Evolutionary conservation across 2,113 vertebrate genomes (phyloP).

Genomic region (Chrysochloris asiatica): DNA sequence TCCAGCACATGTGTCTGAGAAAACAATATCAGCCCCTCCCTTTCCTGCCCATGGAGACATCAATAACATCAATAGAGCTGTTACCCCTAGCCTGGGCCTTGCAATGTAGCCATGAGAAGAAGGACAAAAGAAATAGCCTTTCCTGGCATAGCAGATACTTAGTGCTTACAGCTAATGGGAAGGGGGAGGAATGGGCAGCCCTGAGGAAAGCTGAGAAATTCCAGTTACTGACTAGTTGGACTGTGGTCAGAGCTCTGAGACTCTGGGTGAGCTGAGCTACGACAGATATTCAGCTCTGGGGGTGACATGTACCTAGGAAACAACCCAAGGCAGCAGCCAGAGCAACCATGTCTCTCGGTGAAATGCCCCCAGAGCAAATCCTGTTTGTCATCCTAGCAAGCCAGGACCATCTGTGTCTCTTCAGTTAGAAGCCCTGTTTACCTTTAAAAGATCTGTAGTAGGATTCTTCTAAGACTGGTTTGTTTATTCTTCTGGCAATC

Average conservation of each 20-base stretch:
- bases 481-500: background rate
- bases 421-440: background rate
- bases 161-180: background rate
- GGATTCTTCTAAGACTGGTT: background rate
- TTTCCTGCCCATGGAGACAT: conserved; percentile 63
- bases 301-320: rapidly evolving
- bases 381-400: background rate
- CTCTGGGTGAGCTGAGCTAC: background rate
- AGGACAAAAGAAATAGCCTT: conserved; percentile 36
- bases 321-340: background rate
- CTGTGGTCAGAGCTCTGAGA: background rate
- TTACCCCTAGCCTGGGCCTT: conserved; percentile 55
- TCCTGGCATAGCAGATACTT: background rate
- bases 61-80: conserved; percentile 71
- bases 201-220: conserved; percentile 13
- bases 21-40: background rate
- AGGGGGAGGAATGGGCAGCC: background rate
- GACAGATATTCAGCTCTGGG: background rate
- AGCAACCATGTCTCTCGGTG: background rate
- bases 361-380: background rate
- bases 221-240: background rate
- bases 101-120: background rate
- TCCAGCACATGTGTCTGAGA: background rate
- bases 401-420: background rate
- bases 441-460: background rate